A percentile compares a stretch with the other conserved stretches of the same genome.
Conservation (phyloP, 2,113 vertebrate genomes). For the Rhinoderma darwinii region DNA sequence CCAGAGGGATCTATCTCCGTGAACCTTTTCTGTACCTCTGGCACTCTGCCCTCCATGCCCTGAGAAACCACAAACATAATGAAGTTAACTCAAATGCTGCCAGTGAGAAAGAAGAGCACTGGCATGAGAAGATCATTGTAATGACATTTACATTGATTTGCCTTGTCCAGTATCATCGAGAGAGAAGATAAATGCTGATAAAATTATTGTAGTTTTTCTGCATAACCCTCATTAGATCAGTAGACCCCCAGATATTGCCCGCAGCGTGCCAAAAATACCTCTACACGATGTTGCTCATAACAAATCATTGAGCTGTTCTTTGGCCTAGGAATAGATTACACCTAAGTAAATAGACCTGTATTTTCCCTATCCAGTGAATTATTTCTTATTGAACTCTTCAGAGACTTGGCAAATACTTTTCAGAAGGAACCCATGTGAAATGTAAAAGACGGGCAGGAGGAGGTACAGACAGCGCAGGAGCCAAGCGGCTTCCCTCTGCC, state of each 20-base stretch:
- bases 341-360: neutral
- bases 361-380: neutral
- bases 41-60: constrained; percentile 13
- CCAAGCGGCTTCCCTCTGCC: constrained; percentile 42
- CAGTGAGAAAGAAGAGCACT: constrained; percentile 13
- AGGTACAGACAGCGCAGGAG: constrained; percentile 43
- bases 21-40: constrained; percentile 41
- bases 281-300: neutral
- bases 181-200: neutral
- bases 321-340: neutral
- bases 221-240: neutral
- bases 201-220: neutral
- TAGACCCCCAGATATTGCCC: neutral
- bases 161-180: neutral
- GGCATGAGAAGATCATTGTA: neutral
- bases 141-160: neutral
- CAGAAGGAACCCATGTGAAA: constrained; percentile 21
- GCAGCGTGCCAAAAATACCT: neutral
- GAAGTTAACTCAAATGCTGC: constrained; percentile 35
- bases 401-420: constrained; percentile 18
- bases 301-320: too few relatives aligned
- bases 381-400: neutral
- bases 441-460: constrained; percentile 27
- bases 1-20: constrained; percentile 45
- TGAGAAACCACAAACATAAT: constrained; percentile 33